Percentiles rank a stretch among this genome's conserved stretches.
These are phyloP conservation scores for Pelobates cultripes DNA, from an alignment of 2,797 vertebrate genomes.

Conservation along the genomic window DNA sequence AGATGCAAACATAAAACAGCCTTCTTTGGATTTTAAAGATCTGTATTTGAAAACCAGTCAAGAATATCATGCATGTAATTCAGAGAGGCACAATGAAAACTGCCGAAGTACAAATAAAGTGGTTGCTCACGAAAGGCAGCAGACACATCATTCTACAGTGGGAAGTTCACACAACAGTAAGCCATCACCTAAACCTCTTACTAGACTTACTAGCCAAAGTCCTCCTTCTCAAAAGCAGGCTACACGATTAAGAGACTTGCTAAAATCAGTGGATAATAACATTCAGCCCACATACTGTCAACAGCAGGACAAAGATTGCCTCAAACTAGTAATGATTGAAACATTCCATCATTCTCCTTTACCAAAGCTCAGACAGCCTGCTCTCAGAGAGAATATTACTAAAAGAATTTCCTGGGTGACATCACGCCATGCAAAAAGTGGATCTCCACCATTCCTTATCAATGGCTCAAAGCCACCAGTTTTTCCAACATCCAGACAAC, in stretches of 20 bases:
- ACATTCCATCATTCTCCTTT: constrained; percentile 62
- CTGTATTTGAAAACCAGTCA: constrained; percentile 63
- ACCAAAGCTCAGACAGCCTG: constrained; percentile 69
- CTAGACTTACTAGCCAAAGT: constrained; percentile 55
- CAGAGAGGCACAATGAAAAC: constrained; percentile 63
- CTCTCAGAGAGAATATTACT: constrained; percentile 64
- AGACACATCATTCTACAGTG: constrained; percentile 22
- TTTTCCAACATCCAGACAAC: constrained; percentile 71
- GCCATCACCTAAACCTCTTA: constrained; percentile 68
- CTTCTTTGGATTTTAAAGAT: constrained; percentile 66
- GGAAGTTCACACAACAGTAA: constrained; percentile 60
- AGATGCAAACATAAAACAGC: constrained; percentile 60
- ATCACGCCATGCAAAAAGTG: constrained; percentile 61
- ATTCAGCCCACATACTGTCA: constrained; percentile 57
- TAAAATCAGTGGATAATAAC: constrained; percentile 62
- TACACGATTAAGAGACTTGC: constrained; percentile 64
- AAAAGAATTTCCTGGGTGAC: constrained; percentile 77
- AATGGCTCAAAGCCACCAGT: constrained; percentile 71
- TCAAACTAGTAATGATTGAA: constrained; percentile 61
- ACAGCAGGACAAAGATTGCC: constrained; percentile 46
- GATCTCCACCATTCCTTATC: constrained; percentile 64
- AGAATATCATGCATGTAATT: constrained; percentile 57
- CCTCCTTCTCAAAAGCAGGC: constrained; percentile 53
- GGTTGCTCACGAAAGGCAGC: constrained; percentile 48
- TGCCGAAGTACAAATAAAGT: constrained; percentile 57